phyloP scores from a whole-genome alignment of 2,888 invertebrate genomes.

The Tinea pellionella region DNA sequence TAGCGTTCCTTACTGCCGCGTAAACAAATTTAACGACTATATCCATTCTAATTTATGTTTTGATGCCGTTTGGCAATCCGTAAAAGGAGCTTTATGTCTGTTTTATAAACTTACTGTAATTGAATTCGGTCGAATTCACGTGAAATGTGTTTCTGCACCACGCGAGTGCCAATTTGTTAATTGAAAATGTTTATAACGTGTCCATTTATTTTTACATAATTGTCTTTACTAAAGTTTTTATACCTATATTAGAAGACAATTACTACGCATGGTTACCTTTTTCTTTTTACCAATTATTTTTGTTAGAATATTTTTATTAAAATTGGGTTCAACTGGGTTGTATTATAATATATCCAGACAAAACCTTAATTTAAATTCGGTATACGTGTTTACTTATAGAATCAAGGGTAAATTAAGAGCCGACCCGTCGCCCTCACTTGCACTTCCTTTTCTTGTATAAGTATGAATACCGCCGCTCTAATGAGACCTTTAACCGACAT shows the following conservation, averaged over 20 bases:
- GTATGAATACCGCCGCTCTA: conserved; percentile 21
- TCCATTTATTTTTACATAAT: background rate
- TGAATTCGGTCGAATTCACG: conserved; percentile 3
- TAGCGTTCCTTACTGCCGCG: conserved; percentile 15
- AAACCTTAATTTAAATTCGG: background rate
- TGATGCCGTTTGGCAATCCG: conserved; percentile 18
- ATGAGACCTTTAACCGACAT: conserved; percentile 27
- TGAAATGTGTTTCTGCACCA: conserved; percentile 1
- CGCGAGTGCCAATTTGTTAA: background rate
- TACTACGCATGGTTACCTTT: background rate
- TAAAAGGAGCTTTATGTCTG: conserved; percentile 8
- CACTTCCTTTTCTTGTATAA: conserved; percentile 11
- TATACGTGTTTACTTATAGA: background rate
- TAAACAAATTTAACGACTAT: conserved; percentile 27
- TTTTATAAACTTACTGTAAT: conserved; percentile 8
- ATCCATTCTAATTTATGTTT: conserved; percentile 28
- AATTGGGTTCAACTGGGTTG: background rate
- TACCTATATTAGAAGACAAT: background rate
- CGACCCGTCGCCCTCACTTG: background rate
- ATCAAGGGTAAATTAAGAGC: background rate
- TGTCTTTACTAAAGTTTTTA: background rate
- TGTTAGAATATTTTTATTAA: background rate
- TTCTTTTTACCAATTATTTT: background rate
- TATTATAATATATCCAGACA: background rate
- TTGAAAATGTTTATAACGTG: background rate